Evolutionary conservation across 2,113 vertebrate species (phyloP).

Genomic region (Zootoca vivipara): DNA sequence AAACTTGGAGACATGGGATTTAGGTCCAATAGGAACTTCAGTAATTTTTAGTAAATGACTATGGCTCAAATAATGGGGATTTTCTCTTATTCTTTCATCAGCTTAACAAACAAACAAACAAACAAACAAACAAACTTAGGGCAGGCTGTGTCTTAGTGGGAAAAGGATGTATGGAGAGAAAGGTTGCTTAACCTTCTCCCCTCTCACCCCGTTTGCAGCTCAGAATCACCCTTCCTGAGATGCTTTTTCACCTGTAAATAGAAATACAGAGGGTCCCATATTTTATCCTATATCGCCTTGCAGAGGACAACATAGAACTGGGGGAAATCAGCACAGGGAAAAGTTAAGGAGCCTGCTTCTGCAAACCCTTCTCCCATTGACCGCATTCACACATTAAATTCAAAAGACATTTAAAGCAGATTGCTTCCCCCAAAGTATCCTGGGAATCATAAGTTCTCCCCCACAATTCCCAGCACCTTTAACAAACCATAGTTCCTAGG

Average conservation of each 20-base stretch:
- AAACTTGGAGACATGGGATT: constrained; percentile 48
- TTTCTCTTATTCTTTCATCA: background rate
- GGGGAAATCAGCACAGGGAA: background rate
- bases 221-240: background rate
- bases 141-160: background rate
- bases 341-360: background rate
- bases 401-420: no score
- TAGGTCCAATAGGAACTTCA: constrained; percentile 42
- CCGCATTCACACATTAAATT: no score
- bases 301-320: background rate
- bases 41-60: constrained; percentile 38
- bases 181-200: background rate
- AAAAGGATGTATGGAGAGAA: background rate
- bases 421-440: no score
- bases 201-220: background rate
- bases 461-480: no score
- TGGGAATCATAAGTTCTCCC: no score
- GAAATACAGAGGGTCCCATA: background rate
- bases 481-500: no score
- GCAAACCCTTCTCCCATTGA: background rate
- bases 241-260: background rate
- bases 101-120: background rate
- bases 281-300: background rate
- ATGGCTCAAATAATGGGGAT: background rate
- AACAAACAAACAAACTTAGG: background rate